Conservation (phyloP, 2,888 invertebrate genomes). For the Drosophila diplacantha region DNA sequence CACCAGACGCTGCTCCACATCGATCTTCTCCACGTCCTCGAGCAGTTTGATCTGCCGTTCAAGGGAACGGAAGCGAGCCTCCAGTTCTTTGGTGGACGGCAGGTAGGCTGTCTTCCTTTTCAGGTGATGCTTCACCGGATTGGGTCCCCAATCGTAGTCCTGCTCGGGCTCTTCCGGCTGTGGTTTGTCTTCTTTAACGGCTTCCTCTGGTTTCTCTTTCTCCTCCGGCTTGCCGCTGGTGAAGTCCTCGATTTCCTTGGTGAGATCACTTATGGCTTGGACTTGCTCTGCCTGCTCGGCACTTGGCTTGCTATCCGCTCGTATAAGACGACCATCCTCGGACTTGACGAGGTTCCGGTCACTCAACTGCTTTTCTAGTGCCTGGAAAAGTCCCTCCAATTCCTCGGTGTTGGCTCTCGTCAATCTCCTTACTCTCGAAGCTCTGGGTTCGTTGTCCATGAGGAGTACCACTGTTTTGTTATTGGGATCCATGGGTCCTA, state of each 20-base stretch:
- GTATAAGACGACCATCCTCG: constrained; percentile 56
- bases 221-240: constrained; percentile 51
- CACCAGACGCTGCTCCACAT: constrained; percentile 69
- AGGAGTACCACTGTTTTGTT: constrained; percentile 72
- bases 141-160: constrained; percentile 72
- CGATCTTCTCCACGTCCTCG: constrained; percentile 74
- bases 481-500: constrained; percentile 56
- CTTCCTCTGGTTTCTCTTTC: constrained; percentile 6
- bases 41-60: constrained; percentile 73
- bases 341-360: constrained; percentile 66
- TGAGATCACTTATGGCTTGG: constrained; percentile 64
- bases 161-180: constrained; percentile 37
- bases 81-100: constrained; percentile 75
- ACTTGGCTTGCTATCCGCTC: constrained; percentile 40
- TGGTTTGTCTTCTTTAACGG: constrained; percentile 14
- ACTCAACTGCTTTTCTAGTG: constrained; percentile 73
- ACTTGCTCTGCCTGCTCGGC: constrained; percentile 52
- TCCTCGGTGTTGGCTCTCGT: constrained; percentile 75
- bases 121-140: constrained; percentile 71
- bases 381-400: constrained; percentile 71
- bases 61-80: constrained; percentile 72
- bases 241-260: constrained; percentile 67
- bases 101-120: constrained; percentile 72
- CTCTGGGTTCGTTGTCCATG: constrained; percentile 72
- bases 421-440: constrained; percentile 69